Evolutionary conservation across 2,888 invertebrate species (phyloP), one percentile per base, ranked within the genome.

Genomic region (Megamerina dolium): DNA sequence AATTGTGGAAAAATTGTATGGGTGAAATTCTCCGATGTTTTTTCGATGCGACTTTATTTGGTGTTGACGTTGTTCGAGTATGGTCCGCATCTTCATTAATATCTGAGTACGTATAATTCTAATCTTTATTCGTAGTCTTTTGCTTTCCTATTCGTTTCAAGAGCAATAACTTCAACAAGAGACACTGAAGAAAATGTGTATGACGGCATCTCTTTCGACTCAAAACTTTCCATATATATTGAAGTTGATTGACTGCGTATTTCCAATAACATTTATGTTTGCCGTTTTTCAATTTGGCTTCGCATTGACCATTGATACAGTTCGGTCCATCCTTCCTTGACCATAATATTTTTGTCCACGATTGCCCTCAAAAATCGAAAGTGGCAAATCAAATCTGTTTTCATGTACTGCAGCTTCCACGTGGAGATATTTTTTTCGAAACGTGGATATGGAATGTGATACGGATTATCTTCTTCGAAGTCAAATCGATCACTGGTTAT

Each of bases 91-190:
- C n/a, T n/a, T n/a, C n/a, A n/a, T n/a, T n/a, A n/a, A n/a, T n/a
- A n/a, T n/a, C n/a, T n/a, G n/a, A n/a, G n/a, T n/a, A n/a, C n/a
- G n/a, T n/a, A n/a, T n/a, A n/a, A n/a, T n/a, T n/a, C n/a, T n/a
- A n/a, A n/a, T n/a, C n/a, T n/a, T n/a, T n/a, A n/a, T n/a, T n/a
- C n/a, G n/a, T n/a, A n/a, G n/a, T n/a, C n/a, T 33, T 41, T 37
- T 17, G 31, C 30, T 40, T 33, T 23, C 23, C 33, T 32, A 26
- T 42, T 46, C 16, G 37, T 43, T 19, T 49, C 43, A 14, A 43
- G 23, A 18, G 36, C 49, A 43, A 49, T 41, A 17, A 20, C 19
- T 43, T 43, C 31, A 21, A 46, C 41, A 12, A 38, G 32, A 17
- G 27, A 34, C n/a, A 34, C 32, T 36, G 38, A n/a, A n/a, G 18